phyloP scores from a whole-genome alignment of 2,113 vertebrate genomes.

The Geothlypis trichas region DNA sequence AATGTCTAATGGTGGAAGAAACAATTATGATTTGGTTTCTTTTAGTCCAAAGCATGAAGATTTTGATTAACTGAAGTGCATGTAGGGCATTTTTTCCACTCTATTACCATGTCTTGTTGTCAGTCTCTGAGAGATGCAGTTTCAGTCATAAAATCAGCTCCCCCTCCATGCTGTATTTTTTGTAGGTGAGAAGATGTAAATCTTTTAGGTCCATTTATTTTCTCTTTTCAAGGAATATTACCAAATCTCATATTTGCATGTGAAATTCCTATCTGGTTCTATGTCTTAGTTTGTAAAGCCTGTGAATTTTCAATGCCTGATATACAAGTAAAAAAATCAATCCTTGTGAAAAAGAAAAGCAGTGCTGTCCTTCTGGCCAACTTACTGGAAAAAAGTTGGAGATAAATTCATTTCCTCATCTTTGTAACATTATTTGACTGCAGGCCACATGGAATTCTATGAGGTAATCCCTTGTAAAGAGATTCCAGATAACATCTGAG shows the following conservation, averaged over 20 bases:
- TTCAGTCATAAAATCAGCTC: not conserved
- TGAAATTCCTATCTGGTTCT: not conserved
- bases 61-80: not conserved
- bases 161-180: not conserved
- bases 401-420: not conserved
- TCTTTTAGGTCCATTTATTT: not conserved
- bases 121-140: not conserved
- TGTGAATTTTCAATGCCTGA: not conserved
- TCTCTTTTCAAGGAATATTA: not conserved
- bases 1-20: not conserved
- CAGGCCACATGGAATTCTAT: not conserved
- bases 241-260: not conserved
- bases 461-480: constrained; percentile 5
- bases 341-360: not conserved
- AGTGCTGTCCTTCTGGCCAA: not conserved
- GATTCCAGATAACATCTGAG: not conserved
- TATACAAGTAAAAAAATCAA: not conserved
- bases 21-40: not conserved
- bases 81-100: not conserved
- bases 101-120: not conserved
- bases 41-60: not conserved
- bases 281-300: not conserved
- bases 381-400: not conserved
- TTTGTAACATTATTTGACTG: constrained; percentile 5
- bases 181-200: not conserved